Base-by-base conservation (phyloP, 2,113 vertebrate genomes). In the Melanerpes formicivorus region DNA sequence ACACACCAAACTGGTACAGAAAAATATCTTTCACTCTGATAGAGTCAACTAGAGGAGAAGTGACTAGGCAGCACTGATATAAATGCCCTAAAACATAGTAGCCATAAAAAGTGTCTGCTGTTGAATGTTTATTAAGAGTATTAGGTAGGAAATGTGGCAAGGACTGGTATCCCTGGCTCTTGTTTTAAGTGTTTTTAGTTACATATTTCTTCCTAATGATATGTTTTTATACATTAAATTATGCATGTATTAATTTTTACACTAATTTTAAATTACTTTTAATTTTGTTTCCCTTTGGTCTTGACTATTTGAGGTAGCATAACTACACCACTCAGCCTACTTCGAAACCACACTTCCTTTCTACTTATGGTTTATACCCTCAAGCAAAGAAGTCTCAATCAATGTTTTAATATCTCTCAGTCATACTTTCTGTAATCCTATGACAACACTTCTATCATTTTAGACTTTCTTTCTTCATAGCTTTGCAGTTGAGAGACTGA, bases 401-500 rank as follows among this genome's bases (percentile, higher is more conserved):
- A 67, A 44, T 0, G 4, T 67, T 83, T 87, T 81, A 75, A 34
- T 9, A 62, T 52, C n/a, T 84, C 34, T 37, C 69, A 75, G 54
- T 55, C 44, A 62, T 64, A 86, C 30, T 64, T 94, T 89, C 50
- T 62, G 32, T 60, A 80, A 37, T 29, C 58, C 40, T 75, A 29
- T 27, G 26, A 54, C 32, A 80, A 81, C 26, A 30, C 13, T 46
- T 67, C 9, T 11, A 58, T 22, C 60, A 79, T 59, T 84, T 85
- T 64, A 44, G 46, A 81, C 71, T 44, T 79, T 56, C 80, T 54
- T 89, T 85, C 44, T 79, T 30, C 26, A 29, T n/a, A 71, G 48
- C 90, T 87, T 85, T 87, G 34, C 48, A 83, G 84, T 3, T 72
- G 59, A 83, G 65, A 85, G 94, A 88, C 56, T 54, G 60, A 78